Conservation (phyloP, 2,113 vertebrate species). For the Arizona elegans region DNA sequence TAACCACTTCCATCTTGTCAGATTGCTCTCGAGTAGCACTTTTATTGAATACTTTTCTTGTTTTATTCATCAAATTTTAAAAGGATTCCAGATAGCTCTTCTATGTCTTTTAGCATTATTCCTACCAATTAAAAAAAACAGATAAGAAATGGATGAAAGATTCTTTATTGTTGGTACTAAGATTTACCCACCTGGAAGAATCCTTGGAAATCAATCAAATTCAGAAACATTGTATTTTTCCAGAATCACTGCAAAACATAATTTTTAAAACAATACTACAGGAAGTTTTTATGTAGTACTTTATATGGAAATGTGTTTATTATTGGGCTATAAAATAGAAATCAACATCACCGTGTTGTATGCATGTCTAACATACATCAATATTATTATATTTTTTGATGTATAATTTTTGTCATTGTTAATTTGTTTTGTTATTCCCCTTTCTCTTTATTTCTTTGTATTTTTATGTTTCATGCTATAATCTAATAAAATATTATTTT, state of each 20-base stretch:
- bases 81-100: neutral
- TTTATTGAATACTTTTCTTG: neutral
- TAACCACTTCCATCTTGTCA: neutral
- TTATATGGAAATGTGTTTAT: neutral
- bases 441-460: neutral
- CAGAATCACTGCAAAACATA: neutral
- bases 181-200: neutral
- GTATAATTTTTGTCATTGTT: neutral
- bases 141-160: neutral
- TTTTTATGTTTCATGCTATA: neutral
- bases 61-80: neutral
- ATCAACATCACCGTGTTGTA: neutral
- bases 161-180: neutral
- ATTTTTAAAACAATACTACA: neutral
- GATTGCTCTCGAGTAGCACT: neutral
- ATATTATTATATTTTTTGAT: neutral
- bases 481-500: neutral
- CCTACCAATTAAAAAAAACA: neutral
- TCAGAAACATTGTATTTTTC: neutral
- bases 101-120: neutral
- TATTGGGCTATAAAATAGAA: neutral
- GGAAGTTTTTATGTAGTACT: neutral
- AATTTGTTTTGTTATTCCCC: neutral
- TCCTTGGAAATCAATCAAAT: neutral
- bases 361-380: neutral